Percentiles rank a stretch among this genome's conserved stretches.
Evolutionary conservation across 2,113 vertebrate genomes (phyloP).

Genomic region (Podocnemis expansa): DNA sequence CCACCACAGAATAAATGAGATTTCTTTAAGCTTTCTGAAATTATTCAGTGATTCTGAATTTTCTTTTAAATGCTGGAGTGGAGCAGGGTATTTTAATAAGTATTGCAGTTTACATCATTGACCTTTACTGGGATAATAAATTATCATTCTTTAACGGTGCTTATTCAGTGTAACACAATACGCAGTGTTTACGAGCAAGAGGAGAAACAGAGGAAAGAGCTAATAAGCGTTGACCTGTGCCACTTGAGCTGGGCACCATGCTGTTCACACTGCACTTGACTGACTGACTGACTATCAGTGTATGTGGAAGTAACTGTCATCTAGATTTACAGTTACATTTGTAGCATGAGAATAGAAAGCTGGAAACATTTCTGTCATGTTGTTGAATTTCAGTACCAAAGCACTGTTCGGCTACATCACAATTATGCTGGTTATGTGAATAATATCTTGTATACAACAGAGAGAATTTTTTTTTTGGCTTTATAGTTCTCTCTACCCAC

Average conservation of each 20-base stretch:
- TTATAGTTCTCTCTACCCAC: constrained; percentile 7
- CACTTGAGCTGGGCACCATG: constrained; percentile 1
- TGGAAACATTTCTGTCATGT: constrained; percentile 53
- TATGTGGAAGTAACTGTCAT: constrained; percentile 29
- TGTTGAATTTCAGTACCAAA: constrained; percentile 50
- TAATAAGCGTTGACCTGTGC: constrained; percentile 15
- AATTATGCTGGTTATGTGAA: constrained; percentile 40
- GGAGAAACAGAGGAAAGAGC: constrained; percentile 31
- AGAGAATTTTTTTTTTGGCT: constrained; percentile 35
- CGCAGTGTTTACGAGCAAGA: background rate
- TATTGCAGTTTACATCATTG: background rate
- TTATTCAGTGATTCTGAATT: background rate
- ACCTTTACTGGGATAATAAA: constrained; percentile 1
- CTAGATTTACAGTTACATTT: constrained; percentile 15
- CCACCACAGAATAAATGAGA: background rate
- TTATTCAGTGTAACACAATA: constrained; percentile 16
- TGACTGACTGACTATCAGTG: background rate
- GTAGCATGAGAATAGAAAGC: constrained; percentile 35
- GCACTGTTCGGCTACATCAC: constrained; percentile 35
- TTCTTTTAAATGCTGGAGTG: background rate
- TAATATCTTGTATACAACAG: constrained; percentile 46
- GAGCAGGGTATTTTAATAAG: background rate
- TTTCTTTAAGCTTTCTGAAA: background rate
- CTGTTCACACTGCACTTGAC: background rate
- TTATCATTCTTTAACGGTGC: constrained; percentile 20